A percentile compares a stretch with the other conserved stretches of the same genome.
phyloP scores from a whole-genome alignment of 2,797 vertebrate species.

The Phyllotis vaccarum region DNA sequence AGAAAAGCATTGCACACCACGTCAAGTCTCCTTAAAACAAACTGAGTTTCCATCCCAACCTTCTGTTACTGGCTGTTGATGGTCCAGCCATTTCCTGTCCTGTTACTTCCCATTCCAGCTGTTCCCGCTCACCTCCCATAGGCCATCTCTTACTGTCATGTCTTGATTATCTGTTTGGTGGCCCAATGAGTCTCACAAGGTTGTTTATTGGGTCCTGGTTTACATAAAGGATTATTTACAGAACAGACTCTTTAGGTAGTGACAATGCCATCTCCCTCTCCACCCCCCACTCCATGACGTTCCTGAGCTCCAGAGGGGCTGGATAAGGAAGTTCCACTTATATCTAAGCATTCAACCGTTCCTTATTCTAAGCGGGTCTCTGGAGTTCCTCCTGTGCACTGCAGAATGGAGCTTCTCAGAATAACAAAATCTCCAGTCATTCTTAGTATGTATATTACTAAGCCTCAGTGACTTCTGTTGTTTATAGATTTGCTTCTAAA shows the following conservation, averaged over 20 bases:
- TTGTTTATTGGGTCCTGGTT: neutral
- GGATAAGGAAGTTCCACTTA: neutral
- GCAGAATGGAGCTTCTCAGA: neutral
- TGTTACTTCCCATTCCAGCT: neutral
- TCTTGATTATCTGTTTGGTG: neutral
- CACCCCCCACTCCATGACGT: no score
- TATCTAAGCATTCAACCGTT: neutral
- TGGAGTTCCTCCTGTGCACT: neutral
- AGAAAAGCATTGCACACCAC: slow-evolving; percentile 11
- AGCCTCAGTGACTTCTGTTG: neutral
- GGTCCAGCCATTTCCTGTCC: no score
- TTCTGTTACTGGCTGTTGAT: neutral
- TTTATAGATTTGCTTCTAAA: neutral
- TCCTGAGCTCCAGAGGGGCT: neutral
- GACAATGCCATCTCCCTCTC: neutral
- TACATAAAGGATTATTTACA: neutral
- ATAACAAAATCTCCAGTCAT: slow-evolving; percentile 30
- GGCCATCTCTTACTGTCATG: neutral
- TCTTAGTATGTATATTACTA: neutral
- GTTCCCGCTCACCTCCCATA: neutral
- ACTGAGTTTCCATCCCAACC: neutral
- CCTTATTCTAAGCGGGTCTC: neutral
- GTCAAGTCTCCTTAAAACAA: slow-evolving; percentile 23
- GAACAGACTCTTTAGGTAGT: neutral
- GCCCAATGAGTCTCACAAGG: neutral